Evolutionary conservation across 2,113 vertebrate genomes (phyloP).

Genomic region (Hemiscyllium ocellatum): DNA sequence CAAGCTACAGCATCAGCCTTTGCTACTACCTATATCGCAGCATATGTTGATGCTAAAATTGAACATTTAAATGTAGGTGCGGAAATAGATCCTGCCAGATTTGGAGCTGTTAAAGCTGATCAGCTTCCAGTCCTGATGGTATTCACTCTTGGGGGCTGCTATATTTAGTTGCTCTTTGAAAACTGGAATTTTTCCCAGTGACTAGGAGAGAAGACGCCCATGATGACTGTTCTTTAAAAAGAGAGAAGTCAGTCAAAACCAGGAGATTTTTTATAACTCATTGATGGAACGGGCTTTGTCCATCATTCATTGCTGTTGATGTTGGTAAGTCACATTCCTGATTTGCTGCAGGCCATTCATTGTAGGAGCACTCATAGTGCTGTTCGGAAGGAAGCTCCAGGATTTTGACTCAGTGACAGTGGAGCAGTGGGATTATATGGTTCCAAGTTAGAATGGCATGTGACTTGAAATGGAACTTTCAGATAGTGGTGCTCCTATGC

Average conservation of each 20-base stretch:
- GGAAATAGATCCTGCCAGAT: neutral
- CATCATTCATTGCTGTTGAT: neutral
- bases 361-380: neutral
- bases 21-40: neutral
- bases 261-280: neutral
- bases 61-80: conserved; percentile 19
- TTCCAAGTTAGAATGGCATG: neutral
- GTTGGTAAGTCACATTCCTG: neutral
- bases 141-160: neutral
- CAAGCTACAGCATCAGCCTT: neutral
- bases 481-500: neutral
- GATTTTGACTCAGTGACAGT: neutral
- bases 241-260: neutral
- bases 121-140: neutral
- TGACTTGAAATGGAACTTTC: neutral
- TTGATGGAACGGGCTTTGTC: neutral
- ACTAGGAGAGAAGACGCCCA: neutral
- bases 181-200: neutral
- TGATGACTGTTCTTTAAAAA: neutral
- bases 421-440: neutral
- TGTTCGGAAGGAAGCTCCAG: no score
- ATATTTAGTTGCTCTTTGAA: neutral
- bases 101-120: neutral
- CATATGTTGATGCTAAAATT: conserved; percentile 18
- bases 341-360: no score